Conservation (phyloP, 2,113 vertebrate species). For the Pungitius pungitius region DNA sequence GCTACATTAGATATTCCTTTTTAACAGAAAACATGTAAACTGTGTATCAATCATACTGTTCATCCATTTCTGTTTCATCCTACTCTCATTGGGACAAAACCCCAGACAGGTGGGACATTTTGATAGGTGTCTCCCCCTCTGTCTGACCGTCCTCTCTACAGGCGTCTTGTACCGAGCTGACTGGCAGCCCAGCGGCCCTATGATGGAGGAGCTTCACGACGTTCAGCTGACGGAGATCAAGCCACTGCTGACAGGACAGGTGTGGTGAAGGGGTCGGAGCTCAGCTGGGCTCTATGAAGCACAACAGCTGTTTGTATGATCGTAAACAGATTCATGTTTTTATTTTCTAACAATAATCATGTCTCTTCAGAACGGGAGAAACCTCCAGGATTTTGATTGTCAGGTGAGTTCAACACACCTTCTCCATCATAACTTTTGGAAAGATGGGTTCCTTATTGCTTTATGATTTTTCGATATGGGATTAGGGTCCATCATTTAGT, state of each 20-base stretch:
- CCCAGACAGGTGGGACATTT: background rate
- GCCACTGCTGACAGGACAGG: conserved; percentile 92
- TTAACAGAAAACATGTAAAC: background rate
- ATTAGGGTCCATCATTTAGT: no score
- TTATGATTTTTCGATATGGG: background rate
- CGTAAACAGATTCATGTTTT: background rate
- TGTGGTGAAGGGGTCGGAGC: conserved; percentile 62
- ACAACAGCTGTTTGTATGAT: no score
- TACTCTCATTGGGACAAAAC: background rate
- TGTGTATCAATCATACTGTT: no score
- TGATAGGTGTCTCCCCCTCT: background rate
- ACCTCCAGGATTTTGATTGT: conserved; percentile 95
- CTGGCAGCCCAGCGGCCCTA: conserved; percentile 39
- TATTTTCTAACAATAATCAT: no score
- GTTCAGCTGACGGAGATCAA: conserved; percentile 97
- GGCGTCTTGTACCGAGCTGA: conserved; percentile 21
- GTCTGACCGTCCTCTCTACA: background rate
- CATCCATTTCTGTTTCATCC: no score
- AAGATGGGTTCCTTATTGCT: background rate
- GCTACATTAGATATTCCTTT: no score
- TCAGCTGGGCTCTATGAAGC: background rate
- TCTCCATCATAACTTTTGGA: background rate
- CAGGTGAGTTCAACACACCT: conserved; percentile 82
- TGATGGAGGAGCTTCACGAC: conserved; percentile 95
- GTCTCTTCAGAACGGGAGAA: conserved; percentile 86